Conservation (phyloP, 2,797 vertebrate species). For the Rhadinocentrus ornatus region DNA sequence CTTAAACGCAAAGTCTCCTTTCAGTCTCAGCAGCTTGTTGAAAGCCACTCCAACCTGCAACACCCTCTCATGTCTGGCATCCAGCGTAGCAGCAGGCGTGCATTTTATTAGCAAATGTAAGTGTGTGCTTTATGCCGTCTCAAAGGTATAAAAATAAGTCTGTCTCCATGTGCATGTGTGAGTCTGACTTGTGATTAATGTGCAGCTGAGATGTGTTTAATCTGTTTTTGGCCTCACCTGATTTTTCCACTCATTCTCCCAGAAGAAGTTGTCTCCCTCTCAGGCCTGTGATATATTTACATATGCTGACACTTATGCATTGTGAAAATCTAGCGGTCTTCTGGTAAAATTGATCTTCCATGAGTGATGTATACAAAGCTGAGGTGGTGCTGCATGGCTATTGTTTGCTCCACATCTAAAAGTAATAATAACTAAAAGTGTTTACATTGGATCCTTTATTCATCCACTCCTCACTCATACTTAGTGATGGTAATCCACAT, state of each 20-base stretch:
- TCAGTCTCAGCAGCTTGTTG: slow-evolving; percentile 34
- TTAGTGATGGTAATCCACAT: no score
- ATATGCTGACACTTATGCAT: slow-evolving; percentile 5
- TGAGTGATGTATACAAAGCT: slow-evolving; percentile 26
- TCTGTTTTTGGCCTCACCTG: slow-evolving; percentile 50
- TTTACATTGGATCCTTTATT: no score
- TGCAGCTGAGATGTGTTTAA: slow-evolving; percentile 40
- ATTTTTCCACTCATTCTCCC: slow-evolving; percentile 54
- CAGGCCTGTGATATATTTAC: slow-evolving; percentile 7
- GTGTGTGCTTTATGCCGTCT: slow-evolving; percentile 61
- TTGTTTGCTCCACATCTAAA: no score
- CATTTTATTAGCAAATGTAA: slow-evolving; percentile 61
- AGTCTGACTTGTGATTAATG: slow-evolving; percentile 21
- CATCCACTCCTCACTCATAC: no score
- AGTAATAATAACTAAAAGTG: no score
- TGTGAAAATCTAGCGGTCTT: slow-evolving; percentile 10
- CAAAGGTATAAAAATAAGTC: slow-evolving; percentile 39
- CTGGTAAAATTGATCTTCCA: slow-evolving; percentile 14
- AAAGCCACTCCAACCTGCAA: slow-evolving; percentile 36
- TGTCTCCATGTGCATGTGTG: slow-evolving; percentile 28
- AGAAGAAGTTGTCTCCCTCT: slow-evolving; percentile 27
- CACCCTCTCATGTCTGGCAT: slow-evolving; percentile 42
- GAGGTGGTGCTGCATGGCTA: background rate
- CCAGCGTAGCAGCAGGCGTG: slow-evolving; percentile 46
- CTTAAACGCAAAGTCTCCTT: slow-evolving; percentile 34